Evolutionary conservation across 2,888 invertebrate species (phyloP).

Genomic region (Chydorus sphaericus): DNA sequence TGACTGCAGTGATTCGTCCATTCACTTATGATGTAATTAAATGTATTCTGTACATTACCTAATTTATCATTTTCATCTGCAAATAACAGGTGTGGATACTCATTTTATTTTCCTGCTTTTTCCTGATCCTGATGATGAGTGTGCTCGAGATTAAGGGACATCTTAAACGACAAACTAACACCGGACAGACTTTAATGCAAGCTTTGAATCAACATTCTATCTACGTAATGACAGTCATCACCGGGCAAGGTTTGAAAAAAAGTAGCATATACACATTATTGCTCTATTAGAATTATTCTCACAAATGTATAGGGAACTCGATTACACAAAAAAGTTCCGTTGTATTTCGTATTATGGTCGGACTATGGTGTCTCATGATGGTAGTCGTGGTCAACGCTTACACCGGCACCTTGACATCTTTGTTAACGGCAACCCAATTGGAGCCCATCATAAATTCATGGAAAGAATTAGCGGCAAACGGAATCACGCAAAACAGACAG

Average conservation of each 20-base stretch:
- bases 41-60: background rate
- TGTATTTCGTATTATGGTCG: background rate
- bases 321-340: background rate
- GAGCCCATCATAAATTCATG: background rate
- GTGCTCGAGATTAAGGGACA: background rate
- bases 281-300: too few species aligned
- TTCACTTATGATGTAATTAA: background rate
- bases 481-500: background rate
- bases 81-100: background rate
- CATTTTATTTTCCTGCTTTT: background rate
- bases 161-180: too few species aligned
- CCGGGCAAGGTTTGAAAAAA: background rate
- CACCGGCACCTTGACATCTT: background rate
- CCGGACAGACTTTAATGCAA: background rate
- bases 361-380: conserved; percentile 2
- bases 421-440: background rate
- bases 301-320: background rate
- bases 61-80: background rate
- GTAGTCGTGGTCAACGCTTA: conserved; percentile 2
- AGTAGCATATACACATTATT: too few species aligned
- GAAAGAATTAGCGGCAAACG: background rate
- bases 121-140: background rate
- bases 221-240: background rate
- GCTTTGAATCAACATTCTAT: background rate
- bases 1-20: background rate